Conservation (phyloP, 2,888 invertebrate species). For the Tortricodes alternella region DNA sequence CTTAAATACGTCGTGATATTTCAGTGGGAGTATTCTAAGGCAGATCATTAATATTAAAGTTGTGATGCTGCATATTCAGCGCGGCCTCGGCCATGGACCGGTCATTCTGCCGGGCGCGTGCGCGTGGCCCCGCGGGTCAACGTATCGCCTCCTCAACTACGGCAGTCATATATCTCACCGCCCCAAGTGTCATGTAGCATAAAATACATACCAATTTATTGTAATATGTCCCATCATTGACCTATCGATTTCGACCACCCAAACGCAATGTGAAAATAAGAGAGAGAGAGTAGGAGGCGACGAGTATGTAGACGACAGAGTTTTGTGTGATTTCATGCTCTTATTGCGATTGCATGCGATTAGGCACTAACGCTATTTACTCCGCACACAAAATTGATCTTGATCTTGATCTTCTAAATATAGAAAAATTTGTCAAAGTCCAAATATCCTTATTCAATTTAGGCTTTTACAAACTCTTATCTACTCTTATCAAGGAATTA, state of each 20-base stretch:
- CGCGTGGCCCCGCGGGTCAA: conserved; percentile 30
- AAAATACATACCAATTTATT: conserved; percentile 44
- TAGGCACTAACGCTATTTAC: no score
- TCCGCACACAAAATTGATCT: no score
- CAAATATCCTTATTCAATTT: no score
- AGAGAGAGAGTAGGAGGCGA: no score
- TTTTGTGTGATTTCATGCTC: no score
- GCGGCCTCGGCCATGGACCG: conserved; percentile 71
- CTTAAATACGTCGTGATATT: conserved; percentile 60
- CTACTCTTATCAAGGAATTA: no score
- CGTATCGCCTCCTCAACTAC: conserved; percentile 22
- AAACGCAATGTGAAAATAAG: conserved; percentile 7
- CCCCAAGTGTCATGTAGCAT: conserved; percentile 31
- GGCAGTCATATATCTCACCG: conserved; percentile 28
- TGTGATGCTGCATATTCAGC: conserved; percentile 69
- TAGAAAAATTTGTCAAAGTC: no score
- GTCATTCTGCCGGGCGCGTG: conserved; percentile 51
- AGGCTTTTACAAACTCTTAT: no score
- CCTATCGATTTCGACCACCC: conserved; percentile 29
- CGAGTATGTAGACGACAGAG: no score
- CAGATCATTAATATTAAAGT: conserved; percentile 70
- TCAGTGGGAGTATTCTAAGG: conserved; percentile 63
- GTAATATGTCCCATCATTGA: conserved; percentile 40
- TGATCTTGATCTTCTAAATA: no score
- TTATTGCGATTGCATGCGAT: no score